Evolutionary conservation across 2,113 vertebrate species (phyloP).

Genomic region (Anthoscopus minutus): DNA sequence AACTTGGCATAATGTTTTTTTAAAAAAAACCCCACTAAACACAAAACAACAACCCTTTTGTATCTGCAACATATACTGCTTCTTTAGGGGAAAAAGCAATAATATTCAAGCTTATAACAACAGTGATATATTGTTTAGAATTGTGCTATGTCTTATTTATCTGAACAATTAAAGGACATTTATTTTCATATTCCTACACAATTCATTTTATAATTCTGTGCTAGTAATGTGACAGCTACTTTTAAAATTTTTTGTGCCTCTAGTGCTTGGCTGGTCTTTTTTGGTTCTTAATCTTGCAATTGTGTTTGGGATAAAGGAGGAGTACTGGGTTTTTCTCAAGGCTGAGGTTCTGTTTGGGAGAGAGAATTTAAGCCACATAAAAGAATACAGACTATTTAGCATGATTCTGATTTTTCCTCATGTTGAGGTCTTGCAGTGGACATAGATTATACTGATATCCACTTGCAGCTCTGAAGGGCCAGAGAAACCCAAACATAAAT

Average conservation of each 20-base stretch:
- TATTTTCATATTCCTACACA: not conserved
- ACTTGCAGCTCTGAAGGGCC: not conserved
- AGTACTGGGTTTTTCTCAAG: not conserved
- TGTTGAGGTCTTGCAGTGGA: not conserved
- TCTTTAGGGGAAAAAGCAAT: not conserved
- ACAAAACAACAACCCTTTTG: not conserved
- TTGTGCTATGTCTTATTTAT: not conserved
- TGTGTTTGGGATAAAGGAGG: not conserved
- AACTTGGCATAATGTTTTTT: slow-evolving; percentile 4
- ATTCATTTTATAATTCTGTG: not conserved
- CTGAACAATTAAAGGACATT: not conserved
- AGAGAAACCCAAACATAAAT: not conserved
- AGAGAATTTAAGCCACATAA: not conserved
- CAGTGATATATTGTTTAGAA: not conserved
- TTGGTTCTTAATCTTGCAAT: not conserved
- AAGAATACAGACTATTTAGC: not conserved
- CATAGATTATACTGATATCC: not conserved
- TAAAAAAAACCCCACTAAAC: not conserved
- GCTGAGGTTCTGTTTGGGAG: not conserved
- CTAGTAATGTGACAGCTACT: not conserved
- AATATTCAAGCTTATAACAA: not conserved
- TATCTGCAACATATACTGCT: not conserved
- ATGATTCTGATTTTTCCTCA: not conserved
- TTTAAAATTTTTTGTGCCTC: not conserved
- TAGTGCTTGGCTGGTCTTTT: not conserved